Evolutionary conservation across 2,888 invertebrate genomes (phyloP).

Genomic region (Mermis nigrescens): DNA sequence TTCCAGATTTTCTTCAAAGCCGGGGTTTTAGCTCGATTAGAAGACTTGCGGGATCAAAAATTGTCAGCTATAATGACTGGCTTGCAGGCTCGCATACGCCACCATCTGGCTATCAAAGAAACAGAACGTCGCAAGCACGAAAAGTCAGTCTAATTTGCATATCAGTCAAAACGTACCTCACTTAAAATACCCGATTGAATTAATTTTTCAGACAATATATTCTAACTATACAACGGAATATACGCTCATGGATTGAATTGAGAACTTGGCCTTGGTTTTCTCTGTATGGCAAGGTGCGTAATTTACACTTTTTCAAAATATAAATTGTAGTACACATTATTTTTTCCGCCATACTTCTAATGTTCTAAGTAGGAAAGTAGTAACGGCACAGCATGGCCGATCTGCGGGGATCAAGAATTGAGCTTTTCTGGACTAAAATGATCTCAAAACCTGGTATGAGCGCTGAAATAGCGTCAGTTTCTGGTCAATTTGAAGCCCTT

Average conservation of each 20-base stretch:
- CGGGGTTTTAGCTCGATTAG: conserved; percentile 97
- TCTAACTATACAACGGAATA: conserved; percentile 93
- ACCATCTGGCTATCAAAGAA: conserved; percentile 41
- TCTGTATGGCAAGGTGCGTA: conserved; percentile 93
- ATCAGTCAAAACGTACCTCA: not conserved
- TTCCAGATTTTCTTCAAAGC: conserved; percentile 95
- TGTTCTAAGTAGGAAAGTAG: not conserved
- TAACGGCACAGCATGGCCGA: too few species aligned
- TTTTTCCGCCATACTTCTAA: not conserved
- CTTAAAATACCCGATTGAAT: not conserved
- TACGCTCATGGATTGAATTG: conserved; percentile 91
- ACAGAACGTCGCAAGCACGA: conserved; percentile 2
- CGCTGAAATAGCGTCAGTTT: too few species aligned
- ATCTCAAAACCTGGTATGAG: too few species aligned
- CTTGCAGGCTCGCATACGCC: conserved; percentile 88
- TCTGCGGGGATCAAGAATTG: too few species aligned
- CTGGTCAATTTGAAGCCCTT: too few species aligned
- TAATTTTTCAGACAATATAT: conserved; percentile 51
- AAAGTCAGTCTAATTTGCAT: conserved; percentile 1
- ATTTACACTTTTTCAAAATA: not conserved
- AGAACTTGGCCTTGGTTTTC: conserved; percentile 99
- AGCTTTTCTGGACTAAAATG: too few species aligned
- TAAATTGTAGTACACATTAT: too few species aligned
- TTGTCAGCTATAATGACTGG: conserved; percentile 87
- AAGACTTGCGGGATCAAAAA: conserved; percentile 96